These are phyloP conservation scores for Rhyacichthys aspro DNA, from an alignment of 2,797 vertebrate species.

Conservation along the genomic window DNA sequence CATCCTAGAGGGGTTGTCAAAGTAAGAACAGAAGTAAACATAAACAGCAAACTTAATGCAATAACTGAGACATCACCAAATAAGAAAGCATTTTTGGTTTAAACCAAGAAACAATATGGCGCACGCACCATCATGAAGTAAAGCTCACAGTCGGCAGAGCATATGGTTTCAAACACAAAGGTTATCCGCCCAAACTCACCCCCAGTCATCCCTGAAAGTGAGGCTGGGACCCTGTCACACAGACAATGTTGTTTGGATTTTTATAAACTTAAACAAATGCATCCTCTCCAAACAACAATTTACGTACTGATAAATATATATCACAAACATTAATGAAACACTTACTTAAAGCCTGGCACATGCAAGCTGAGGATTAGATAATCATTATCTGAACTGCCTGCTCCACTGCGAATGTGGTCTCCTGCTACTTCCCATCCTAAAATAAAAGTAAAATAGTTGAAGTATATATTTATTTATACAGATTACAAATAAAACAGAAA, in stretches of 20 bases:
- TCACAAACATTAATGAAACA: background rate
- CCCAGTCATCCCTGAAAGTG: constrained; percentile 86
- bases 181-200: constrained; percentile 90
- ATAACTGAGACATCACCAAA: background rate
- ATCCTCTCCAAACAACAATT: background rate
- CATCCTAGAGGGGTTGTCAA: constrained; percentile 81
- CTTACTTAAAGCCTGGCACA: constrained; percentile 95
- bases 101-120: constrained; percentile 1
- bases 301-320: background rate
- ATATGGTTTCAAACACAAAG: constrained; percentile 95
- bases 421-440: constrained; percentile 97
- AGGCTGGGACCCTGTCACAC: constrained; percentile 86
- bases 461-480: background rate
- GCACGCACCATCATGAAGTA: constrained; percentile 96
- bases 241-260: constrained; percentile 12
- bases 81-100: background rate
- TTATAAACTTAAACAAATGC: background rate
- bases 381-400: constrained; percentile 93
- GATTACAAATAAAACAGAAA: no score
- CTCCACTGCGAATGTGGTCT: constrained; percentile 91
- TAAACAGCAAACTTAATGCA: background rate
- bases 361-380: constrained; percentile 95
- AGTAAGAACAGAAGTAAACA: background rate
- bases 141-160: constrained; percentile 92
- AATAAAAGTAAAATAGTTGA: constrained; percentile 1